Conservation (phyloP, 2,113 vertebrate species). For the Tragelaphus scriptus region DNA sequence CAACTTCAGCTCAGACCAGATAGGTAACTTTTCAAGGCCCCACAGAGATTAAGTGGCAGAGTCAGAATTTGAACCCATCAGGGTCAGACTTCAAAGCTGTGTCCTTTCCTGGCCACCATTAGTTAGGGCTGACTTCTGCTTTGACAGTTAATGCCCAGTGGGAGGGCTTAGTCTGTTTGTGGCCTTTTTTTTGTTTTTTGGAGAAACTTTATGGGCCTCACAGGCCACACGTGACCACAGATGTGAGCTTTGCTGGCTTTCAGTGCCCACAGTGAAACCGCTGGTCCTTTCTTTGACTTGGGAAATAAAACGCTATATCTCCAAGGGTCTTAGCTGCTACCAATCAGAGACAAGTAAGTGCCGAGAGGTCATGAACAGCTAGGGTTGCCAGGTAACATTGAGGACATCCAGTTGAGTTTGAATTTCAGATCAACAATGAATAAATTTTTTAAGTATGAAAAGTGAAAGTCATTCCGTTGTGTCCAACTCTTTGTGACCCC, state of each 20-base stretch:
- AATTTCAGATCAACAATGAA: background rate
- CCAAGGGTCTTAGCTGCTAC: background rate
- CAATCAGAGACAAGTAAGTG: background rate
- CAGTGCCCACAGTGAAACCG: background rate
- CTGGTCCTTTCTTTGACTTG: background rate
- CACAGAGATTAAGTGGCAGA: conserved; percentile 42
- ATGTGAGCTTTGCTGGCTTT: background rate
- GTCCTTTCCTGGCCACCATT: background rate
- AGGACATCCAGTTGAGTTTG: background rate
- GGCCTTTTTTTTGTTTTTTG: background rate
- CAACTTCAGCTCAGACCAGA: background rate
- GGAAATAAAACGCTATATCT: background rate
- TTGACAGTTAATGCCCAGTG: background rate
- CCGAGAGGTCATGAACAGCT: background rate
- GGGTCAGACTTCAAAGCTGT: background rate
- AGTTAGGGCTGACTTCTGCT: background rate
- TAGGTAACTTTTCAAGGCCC: background rate
- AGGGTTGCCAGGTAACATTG: background rate
- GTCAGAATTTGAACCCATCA: background rate
- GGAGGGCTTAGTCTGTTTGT: background rate
- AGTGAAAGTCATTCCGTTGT: background rate
- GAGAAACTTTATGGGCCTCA: background rate
- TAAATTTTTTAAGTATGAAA: background rate
- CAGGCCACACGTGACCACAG: background rate
- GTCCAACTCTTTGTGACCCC: background rate